Conservation (phyloP, 2,797 vertebrate genomes). For the Sylvilagus floridanus region DNA sequence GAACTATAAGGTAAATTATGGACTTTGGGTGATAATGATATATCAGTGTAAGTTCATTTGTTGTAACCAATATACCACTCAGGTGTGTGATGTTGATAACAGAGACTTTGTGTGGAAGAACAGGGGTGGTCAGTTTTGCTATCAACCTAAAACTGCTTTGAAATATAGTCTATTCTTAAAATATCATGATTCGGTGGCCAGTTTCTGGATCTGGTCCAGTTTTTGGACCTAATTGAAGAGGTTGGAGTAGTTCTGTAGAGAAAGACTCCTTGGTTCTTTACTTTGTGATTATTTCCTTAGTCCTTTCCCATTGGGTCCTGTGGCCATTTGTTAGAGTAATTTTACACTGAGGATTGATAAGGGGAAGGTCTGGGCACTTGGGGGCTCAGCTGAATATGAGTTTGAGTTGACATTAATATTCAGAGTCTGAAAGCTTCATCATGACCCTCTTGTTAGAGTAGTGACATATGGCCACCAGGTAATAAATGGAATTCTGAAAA, state of each 20-base stretch:
- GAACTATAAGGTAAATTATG: not conserved
- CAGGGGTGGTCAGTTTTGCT: not conserved
- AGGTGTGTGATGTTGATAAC: not conserved
- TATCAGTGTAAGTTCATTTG: not conserved
- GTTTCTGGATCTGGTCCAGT: not conserved
- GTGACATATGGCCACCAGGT: not conserved
- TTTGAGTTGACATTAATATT: not conserved
- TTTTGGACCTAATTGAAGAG: not conserved
- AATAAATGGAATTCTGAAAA: not conserved
- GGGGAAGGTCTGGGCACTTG: not conserved
- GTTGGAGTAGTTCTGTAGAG: not conserved
- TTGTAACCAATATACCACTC: not conserved
- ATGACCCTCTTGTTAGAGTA: not conserved
- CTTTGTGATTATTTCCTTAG: not conserved
- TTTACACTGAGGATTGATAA: not conserved
- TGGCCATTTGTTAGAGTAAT: not conserved
- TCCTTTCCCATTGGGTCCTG: not conserved
- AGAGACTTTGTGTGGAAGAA: not conserved
- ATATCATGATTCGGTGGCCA: not conserved
- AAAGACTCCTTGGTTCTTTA: not conserved
- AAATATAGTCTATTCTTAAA: not conserved
- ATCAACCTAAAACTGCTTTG: conserved; percentile 26
- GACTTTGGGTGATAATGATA: not conserved
- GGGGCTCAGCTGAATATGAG: not conserved
- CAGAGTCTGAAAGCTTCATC: not conserved